Evolutionary conservation across 2,797 vertebrate genomes (phyloP).

Genomic region (Etheostoma nigrum): DNA sequence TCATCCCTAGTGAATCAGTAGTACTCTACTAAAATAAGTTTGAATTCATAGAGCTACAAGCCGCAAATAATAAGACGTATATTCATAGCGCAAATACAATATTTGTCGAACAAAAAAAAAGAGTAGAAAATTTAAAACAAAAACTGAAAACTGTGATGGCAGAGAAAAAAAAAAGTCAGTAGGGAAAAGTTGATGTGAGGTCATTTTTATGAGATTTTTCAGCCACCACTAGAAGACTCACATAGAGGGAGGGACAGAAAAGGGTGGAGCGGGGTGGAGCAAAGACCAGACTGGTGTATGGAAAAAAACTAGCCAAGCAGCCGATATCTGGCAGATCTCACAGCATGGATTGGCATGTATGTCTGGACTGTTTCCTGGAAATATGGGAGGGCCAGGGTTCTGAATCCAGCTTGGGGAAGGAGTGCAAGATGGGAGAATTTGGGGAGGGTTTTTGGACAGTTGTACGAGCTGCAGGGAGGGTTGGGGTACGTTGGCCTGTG

Average conservation of each 20-base stretch:
- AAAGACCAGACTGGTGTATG: constrained; percentile 50
- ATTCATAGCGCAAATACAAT: constrained; percentile 22
- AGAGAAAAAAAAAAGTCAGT: background rate
- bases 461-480: constrained; percentile 12
- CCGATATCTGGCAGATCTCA: constrained; percentile 57
- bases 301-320: constrained; percentile 50
- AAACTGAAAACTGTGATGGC: background rate
- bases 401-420: constrained; percentile 38
- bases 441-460: constrained; percentile 36
- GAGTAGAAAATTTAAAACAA: constrained; percentile 6
- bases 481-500: background rate
- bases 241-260: constrained; percentile 15
- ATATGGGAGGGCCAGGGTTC: constrained; percentile 60
- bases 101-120: constrained; percentile 6
- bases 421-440: constrained; percentile 40
- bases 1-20: constrained; percentile 18
- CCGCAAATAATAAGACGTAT: constrained; percentile 19
- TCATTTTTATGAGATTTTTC: constrained; percentile 30
- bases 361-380: constrained; percentile 68
- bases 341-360: constrained; percentile 36
- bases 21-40: constrained; percentile 23
- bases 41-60: constrained; percentile 14
- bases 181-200: constrained; percentile 11
- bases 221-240: background rate
- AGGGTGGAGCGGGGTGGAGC: constrained; percentile 39